phyloP scores from a whole-genome alignment of 1,140 invertebrate species.

The Samia ricini region DNA sequence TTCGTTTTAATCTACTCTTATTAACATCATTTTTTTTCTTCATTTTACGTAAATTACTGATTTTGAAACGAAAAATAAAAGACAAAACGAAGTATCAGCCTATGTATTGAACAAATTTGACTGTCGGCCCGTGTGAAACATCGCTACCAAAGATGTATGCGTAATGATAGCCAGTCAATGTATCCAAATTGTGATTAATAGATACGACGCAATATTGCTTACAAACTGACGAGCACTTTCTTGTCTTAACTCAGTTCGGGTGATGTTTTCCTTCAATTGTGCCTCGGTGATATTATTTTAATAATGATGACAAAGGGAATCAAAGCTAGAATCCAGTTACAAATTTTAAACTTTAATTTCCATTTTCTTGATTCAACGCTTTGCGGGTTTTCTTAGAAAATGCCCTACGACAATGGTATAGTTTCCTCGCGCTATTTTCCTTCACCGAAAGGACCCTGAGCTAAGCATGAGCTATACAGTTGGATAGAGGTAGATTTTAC shows the following conservation, averaged over 20 bases:
- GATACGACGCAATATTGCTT: constrained; percentile 1
- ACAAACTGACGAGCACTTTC: constrained; percentile 6
- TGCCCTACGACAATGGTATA: too few relatives aligned
- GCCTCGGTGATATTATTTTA: constrained; percentile 42
- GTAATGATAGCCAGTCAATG: constrained; percentile 53
- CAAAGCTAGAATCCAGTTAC: too few relatives aligned
- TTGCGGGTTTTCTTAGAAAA: too few relatives aligned
- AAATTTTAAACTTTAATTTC: too few relatives aligned
- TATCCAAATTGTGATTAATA: constrained; percentile 65
- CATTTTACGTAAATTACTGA: too few relatives aligned
- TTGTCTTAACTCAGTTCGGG: constrained; percentile 23
- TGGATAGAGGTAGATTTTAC: too few relatives aligned
- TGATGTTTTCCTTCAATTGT: constrained; percentile 29
- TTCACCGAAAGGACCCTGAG: too few relatives aligned
- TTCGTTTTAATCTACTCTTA: too few relatives aligned
- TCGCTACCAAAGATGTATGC: constrained; percentile 38
- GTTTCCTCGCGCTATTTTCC: too few relatives aligned
- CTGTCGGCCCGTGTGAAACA: constrained; percentile 44
- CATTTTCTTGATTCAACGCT: too few relatives aligned
- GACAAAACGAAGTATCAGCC: neutral
- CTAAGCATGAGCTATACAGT: too few relatives aligned
- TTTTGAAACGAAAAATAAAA: neutral
- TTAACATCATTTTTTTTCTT: too few relatives aligned
- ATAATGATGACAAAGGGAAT: constrained; percentile 18
- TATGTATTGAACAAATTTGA: constrained; percentile 21